These are phyloP conservation scores for Lasioglossum leucozonium DNA, from an alignment of 2,888 invertebrate genomes.

Conservation along the genomic window DNA sequence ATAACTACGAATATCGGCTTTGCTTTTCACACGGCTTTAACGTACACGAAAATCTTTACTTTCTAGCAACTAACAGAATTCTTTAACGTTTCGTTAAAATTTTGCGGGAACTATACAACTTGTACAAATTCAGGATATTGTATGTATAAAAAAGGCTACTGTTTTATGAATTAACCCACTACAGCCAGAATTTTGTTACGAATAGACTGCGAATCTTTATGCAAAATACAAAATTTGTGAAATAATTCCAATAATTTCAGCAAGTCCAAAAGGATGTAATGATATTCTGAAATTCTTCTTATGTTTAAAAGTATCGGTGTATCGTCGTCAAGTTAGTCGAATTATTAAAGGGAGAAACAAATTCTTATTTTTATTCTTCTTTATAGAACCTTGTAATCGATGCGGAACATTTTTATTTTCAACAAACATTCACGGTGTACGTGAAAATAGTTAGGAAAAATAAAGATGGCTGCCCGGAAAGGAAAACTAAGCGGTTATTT, in stretches of 20 bases:
- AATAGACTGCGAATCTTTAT: no score
- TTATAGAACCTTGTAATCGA: neutral
- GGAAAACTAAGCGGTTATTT: conserved; percentile 21
- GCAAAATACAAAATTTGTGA: neutral
- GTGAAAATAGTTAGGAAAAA: neutral
- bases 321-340: neutral
- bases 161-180: no score
- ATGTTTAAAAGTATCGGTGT: no score
- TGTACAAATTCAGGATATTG: neutral
- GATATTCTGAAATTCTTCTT: no score
- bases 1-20: neutral
- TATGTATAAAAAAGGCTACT: neutral
- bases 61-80: neutral
- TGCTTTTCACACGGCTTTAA: neutral
- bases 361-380: neutral
- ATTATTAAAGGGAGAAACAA: neutral
- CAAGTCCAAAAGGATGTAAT: no score
- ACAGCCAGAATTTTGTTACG: no score
- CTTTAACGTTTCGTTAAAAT: neutral
- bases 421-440: no score
- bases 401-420: neutral
- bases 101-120: neutral
- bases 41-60: neutral
- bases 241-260: no score
- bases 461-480: neutral